Conservation (phyloP, 2,113 vertebrate species). For the Meriones unguiculatus region DNA sequence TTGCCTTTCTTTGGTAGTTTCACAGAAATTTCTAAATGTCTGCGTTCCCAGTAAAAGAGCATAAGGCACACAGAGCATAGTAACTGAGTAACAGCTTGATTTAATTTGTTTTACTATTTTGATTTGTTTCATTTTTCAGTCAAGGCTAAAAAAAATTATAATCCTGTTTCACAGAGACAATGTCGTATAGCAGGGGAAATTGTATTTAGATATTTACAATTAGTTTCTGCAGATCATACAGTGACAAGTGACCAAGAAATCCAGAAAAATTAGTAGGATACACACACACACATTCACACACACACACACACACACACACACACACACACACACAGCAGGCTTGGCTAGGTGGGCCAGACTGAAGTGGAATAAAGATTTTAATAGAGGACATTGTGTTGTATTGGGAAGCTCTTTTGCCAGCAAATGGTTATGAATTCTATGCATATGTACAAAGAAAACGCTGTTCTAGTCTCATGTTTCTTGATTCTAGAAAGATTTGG, state of each 20-base stretch:
- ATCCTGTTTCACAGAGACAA: not conserved
- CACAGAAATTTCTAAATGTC: not conserved
- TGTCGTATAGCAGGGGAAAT: not conserved
- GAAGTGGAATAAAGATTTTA: not conserved
- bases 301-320: not conserved
- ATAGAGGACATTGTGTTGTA: not conserved
- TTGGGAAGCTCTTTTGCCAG: not conserved
- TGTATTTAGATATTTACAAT: not conserved
- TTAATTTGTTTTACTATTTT: not conserved
- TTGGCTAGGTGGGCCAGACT: not conserved
- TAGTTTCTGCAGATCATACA: not conserved
- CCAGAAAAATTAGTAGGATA: not conserved
- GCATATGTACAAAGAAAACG: not conserved
- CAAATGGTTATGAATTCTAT: not conserved
- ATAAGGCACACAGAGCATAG: not conserved
- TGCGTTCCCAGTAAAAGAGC: not conserved
- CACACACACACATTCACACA: not conserved
- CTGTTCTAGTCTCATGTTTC: not conserved
- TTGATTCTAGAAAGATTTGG: not conserved
- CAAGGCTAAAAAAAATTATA: not conserved
- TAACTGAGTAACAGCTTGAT: not conserved
- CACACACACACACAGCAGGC: not conserved
- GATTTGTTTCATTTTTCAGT: conserved; percentile 35
- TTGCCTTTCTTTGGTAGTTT: not conserved
- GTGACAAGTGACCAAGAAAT: not conserved